Evolutionary conservation across 2,888 invertebrate genomes (phyloP).

Genomic region (Anthophora plumipes): DNA sequence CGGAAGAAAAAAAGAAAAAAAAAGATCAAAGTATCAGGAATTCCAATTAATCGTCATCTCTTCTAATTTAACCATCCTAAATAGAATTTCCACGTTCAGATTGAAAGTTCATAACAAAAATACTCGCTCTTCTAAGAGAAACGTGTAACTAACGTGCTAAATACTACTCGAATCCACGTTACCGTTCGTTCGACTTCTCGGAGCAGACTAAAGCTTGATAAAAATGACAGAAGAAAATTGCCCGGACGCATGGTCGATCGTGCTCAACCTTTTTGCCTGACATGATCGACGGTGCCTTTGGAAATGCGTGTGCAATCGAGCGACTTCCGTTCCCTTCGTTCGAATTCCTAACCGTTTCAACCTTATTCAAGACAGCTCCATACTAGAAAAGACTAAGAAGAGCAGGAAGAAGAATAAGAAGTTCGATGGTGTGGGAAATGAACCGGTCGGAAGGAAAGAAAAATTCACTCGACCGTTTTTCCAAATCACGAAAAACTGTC

Average conservation of each 20-base stretch:
- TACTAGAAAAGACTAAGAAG: background rate
- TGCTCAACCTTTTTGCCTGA: slow-evolving; percentile 13
- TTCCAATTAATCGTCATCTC: no score
- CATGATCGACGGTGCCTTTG: slow-evolving; percentile 8
- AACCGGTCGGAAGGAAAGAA: background rate
- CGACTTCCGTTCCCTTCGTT: background rate
- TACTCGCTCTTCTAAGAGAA: background rate
- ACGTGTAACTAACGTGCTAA: background rate
- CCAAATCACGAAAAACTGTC: background rate
- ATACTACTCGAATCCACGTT: background rate
- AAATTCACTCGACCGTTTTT: slow-evolving; percentile 24
- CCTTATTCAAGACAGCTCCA: background rate
- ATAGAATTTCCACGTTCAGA: background rate
- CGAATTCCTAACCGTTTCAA: no score
- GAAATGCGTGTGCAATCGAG: slow-evolving; percentile 3
- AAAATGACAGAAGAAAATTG: slow-evolving; percentile 6
- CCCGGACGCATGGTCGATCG: slow-evolving; percentile 18
- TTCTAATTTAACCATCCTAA: no score
- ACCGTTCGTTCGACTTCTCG: no score
- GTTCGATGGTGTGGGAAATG: no score
- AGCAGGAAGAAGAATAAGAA: background rate
- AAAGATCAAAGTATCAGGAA: no score
- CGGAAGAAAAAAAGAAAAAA: no score
- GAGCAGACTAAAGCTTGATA: slow-evolving; percentile 16
- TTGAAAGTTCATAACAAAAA: background rate